These are phyloP conservation scores for Tetrao urogallus DNA, from an alignment of 2,113 vertebrate species.

Conservation along the genomic window DNA sequence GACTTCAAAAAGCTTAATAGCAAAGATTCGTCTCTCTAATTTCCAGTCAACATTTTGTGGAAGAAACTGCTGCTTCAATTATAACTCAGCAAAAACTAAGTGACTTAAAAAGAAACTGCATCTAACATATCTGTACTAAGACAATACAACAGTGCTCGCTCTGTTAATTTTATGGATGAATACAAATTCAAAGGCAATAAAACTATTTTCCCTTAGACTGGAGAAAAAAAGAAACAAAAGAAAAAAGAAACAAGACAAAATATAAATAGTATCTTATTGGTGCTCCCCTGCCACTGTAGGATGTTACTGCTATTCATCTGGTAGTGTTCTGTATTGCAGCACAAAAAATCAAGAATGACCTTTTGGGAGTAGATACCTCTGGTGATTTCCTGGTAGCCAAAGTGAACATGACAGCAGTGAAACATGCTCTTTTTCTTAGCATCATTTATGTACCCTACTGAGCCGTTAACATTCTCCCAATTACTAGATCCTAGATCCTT, in stretches of 20 bases:
- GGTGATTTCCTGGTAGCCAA: background rate
- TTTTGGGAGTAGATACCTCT: background rate
- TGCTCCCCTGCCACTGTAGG: background rate
- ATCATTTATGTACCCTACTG: background rate
- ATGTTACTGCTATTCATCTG: background rate
- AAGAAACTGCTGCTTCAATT: background rate
- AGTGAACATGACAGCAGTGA: background rate
- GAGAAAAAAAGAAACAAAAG: background rate
- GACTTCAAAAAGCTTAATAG: background rate
- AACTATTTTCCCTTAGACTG: background rate
- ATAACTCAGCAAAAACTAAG: background rate
- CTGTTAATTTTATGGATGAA: background rate
- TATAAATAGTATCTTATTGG: background rate
- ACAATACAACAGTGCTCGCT: background rate
- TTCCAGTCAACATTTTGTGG: background rate
- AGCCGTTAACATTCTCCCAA: fast-evolving
- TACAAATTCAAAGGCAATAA: background rate
- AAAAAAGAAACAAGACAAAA: background rate
- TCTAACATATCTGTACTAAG: background rate
- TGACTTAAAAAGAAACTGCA: background rate
- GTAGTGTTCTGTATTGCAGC: background rate
- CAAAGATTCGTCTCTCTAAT: background rate
- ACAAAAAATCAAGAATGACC: background rate
- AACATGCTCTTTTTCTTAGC: background rate
- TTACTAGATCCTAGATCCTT: background rate